phyloP scores from a whole-genome alignment of 2,888 invertebrate species.

The Mesorhabditis sp. region DNA sequence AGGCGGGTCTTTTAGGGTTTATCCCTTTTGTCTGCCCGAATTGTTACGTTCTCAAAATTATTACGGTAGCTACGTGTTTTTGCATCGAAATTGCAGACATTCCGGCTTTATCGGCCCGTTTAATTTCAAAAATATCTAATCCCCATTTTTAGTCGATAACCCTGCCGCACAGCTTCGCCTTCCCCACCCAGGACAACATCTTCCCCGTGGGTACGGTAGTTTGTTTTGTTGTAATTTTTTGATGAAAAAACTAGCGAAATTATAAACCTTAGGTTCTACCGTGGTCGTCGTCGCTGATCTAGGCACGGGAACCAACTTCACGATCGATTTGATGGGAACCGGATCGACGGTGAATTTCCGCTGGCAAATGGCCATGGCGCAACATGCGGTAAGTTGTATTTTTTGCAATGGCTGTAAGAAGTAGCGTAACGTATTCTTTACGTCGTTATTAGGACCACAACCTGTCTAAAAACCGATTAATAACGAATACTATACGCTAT shows the following conservation, averaged over 20 bases:
- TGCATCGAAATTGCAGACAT: too few species aligned
- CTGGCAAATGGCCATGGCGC: not conserved
- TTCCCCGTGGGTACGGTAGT: not conserved
- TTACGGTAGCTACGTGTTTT: too few species aligned
- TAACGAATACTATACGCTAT: not conserved
- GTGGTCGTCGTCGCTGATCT: not conserved
- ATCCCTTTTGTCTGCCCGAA: too few species aligned
- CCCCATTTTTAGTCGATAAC: not conserved
- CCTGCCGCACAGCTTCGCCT: not conserved
- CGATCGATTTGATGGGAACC: not conserved
- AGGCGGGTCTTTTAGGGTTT: not conserved
- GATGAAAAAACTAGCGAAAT: not conserved
- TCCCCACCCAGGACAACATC: conserved; percentile 4
- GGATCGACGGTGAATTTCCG: not conserved
- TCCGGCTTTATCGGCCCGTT: not conserved
- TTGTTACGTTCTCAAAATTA: too few species aligned
- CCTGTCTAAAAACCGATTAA: not conserved
- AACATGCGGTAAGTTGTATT: not conserved
- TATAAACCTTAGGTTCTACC: not conserved
- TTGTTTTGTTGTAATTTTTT: not conserved
- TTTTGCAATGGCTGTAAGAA: not conserved
- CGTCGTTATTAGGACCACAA: too few species aligned
- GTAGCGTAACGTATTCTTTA: too few species aligned
- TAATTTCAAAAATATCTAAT: not conserved
- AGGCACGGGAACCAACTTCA: not conserved